These are phyloP conservation scores for Petrolisthes cinctipes DNA, from an alignment of 2,888 invertebrate species.

Conservation along the genomic window DNA sequence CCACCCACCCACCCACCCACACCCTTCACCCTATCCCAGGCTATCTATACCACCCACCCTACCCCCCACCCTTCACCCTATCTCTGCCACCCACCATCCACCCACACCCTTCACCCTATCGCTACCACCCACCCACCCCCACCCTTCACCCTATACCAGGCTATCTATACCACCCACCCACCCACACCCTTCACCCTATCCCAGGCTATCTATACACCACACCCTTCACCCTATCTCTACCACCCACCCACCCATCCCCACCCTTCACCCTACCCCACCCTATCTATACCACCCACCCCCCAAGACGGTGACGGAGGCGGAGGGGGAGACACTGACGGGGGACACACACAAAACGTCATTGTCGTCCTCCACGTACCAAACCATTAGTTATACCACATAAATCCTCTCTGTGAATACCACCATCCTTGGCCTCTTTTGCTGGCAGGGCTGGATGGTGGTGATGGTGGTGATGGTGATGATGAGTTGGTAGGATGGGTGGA, in stretches of 20 bases:
- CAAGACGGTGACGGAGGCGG: background rate
- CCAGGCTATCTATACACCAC: background rate
- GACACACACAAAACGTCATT: background rate
- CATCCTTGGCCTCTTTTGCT: background rate
- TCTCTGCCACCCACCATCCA: background rate
- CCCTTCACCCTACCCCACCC: background rate
- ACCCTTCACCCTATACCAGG: too few relatives aligned
- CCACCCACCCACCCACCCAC: too few relatives aligned
- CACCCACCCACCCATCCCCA: background rate
- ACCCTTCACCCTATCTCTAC: too few relatives aligned
- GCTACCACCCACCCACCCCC: too few relatives aligned
- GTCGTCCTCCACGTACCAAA: background rate
- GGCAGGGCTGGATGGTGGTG: background rate
- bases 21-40: too few relatives aligned
- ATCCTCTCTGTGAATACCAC: background rate
- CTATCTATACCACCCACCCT: too few relatives aligned
- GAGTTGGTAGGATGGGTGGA: background rate
- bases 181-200: too few relatives aligned
- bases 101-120: background rate
- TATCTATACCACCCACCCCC: background rate
- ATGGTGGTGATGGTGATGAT: background rate
- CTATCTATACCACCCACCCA: too few relatives aligned
- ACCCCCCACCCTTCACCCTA: background rate
- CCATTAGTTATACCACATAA: constrained; percentile 12
- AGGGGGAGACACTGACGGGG: background rate